Base-by-base conservation (phyloP, 2,797 vertebrate genomes). In the Cottoperca gobio region DNA sequence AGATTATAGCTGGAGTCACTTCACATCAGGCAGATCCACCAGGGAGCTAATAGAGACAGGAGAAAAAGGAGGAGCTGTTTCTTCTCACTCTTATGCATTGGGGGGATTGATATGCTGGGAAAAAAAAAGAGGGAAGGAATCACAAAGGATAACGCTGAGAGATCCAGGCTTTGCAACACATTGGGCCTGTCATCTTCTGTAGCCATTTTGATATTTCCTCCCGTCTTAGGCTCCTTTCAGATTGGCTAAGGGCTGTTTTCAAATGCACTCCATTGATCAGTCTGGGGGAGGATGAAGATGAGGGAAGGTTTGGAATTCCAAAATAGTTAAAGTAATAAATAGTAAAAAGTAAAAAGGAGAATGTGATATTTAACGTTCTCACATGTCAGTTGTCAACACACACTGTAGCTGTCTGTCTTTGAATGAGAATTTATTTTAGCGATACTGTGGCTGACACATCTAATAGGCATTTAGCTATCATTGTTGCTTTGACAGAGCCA, bases 121-220 rank as follows among this genome's bases (percentile, higher is more conserved):
- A 93, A 91, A 91, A 89, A 94, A 94, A 88, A 94, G 93, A 88
- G 90, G 93, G 88, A 88, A 90, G 90, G 89, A 94, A 95, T 96
- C 93, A 94, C 92, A 94, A 95, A 95, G 91, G 92, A 94, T 94
- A 90, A 95, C 76, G 82, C 89, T 88, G 89, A 87, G 93, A 88
- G 94, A 95, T 95, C 72, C 73, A 63, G 81, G 86, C 92, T 92
- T 94, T 92, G 92, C 90, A 91, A 92, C 94, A 92, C 90, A 94
- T 95, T 93, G 94, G 91, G 88, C 85, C 92, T 95, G 95, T 95
- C 96, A 96, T 91, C 96, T 84, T 91, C 93, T 85, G 91, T 70
- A 92, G 93, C 76, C 91, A 95, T 94, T 96, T 94, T 96, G 94
- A 96, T 96, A 95, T 94, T 94, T 94, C 93, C 21, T 89, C 87